Conservation (phyloP, 2,888 invertebrate species). For the Acronicta aceris region DNA sequence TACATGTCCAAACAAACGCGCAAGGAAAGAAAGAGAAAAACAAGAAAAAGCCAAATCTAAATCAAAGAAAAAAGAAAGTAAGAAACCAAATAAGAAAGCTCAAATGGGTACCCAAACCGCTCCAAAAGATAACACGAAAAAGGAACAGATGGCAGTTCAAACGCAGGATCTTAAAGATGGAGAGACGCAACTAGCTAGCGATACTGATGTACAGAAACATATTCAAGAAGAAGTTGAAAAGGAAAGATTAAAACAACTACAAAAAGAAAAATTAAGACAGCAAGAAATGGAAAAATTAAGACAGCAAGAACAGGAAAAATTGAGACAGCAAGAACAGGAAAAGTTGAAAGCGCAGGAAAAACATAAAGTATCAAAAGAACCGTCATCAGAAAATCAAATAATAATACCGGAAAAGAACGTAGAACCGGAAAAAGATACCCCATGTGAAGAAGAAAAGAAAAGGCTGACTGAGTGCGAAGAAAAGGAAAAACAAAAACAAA, state of each 20-base stretch:
- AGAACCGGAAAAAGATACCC: constrained; percentile 4
- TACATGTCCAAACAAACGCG: constrained; percentile 11
- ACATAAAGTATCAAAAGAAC: too few relatives aligned
- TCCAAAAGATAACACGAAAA: background rate
- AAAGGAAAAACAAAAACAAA: constrained; percentile 1
- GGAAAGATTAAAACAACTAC: background rate
- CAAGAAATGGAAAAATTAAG: background rate
- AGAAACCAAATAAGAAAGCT: constrained; percentile 1
- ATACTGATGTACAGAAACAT: background rate
- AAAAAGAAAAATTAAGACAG: background rate
- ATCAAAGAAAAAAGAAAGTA: background rate
- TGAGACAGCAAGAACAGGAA: background rate
- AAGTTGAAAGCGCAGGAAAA: too few relatives aligned
- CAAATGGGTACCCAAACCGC: constrained; percentile 1
- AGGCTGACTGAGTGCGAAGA: constrained; percentile 1
- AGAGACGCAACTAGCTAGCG: constrained; percentile 10
- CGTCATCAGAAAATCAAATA: constrained; percentile 2
- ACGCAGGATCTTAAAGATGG: background rate
- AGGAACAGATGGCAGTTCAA: background rate
- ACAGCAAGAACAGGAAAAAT: background rate
- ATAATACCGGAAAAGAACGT: background rate
- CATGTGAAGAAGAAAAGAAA: constrained; percentile 10
- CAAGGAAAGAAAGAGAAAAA: background rate
- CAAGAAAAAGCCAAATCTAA: background rate
- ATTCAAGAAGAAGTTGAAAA: background rate